Conservation (phyloP, 2,113 vertebrate species). For the Gambusia holbrooki region DNA sequence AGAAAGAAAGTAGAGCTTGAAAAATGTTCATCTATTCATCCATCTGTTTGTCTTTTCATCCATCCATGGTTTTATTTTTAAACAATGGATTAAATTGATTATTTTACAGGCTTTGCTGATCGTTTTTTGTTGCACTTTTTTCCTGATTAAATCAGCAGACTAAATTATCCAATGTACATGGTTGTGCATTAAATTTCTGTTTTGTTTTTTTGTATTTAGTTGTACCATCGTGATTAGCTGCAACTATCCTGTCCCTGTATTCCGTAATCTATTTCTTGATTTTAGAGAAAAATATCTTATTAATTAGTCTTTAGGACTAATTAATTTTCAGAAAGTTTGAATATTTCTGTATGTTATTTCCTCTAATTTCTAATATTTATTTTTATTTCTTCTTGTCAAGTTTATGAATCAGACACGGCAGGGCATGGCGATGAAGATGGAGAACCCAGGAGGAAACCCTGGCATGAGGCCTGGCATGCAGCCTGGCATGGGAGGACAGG, state of each 20-base stretch:
- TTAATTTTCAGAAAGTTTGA: background rate
- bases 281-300: background rate
- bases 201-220: too few relatives aligned
- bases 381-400: constrained; percentile 66
- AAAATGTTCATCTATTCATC: background rate
- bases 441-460: constrained; percentile 79
- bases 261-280: background rate
- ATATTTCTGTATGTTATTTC: background rate
- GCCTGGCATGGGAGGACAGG: constrained; percentile 84
- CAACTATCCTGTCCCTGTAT: background rate
- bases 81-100: too few relatives aligned
- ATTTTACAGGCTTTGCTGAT: too few relatives aligned
- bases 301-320: background rate
- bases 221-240: too few relatives aligned
- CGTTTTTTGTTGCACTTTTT: too few relatives aligned
- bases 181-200: too few relatives aligned
- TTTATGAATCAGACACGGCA: constrained; percentile 96
- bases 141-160: too few relatives aligned
- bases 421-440: constrained; percentile 91
- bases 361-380: constrained; percentile 16
- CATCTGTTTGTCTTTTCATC: background rate
- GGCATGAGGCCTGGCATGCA: constrained; percentile 86
- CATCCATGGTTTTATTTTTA: too few relatives aligned
- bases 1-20: background rate
- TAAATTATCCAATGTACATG: too few relatives aligned